Evolutionary conservation across 2,797 vertebrate genomes (phyloP).

Genomic region (Crax fasciolata): DNA sequence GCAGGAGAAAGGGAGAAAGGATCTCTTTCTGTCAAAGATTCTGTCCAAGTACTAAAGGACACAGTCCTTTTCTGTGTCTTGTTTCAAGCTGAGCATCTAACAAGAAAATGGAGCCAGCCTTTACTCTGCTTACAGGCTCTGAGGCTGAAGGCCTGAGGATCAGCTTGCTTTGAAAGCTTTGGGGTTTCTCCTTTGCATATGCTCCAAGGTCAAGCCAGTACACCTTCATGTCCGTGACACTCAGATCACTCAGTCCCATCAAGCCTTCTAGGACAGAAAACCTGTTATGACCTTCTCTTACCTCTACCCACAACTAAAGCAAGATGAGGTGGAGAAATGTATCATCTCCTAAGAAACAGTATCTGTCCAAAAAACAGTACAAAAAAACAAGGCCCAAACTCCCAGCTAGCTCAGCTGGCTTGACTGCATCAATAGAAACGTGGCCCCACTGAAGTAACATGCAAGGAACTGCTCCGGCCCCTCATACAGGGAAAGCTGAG

Average conservation of each 20-base stretch:
- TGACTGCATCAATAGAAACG: neutral
- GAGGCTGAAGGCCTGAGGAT: neutral
- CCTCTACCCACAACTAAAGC: neutral
- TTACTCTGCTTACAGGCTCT: neutral
- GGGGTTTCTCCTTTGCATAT: neutral
- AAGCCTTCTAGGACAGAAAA: neutral
- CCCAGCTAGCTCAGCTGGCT: neutral
- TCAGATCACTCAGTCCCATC: neutral
- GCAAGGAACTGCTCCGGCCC: neutral
- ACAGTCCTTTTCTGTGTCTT: neutral
- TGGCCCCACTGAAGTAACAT: accelerated
- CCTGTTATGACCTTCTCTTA: neutral
- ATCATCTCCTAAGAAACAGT: neutral
- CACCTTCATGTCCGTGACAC: neutral
- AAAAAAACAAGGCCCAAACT: accelerated
- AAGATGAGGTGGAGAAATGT: neutral
- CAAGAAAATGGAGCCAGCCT: neutral
- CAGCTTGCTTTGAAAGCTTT: neutral
- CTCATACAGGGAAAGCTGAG: neutral
- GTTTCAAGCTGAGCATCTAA: neutral
- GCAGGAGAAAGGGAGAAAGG: neutral
- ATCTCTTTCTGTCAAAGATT: neutral
- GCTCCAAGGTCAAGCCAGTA: neutral
- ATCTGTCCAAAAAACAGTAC: neutral
- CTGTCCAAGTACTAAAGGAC: neutral